Evolutionary conservation across 2,797 vertebrate genomes (phyloP), one percentile per base, ranked within the genome.

Genomic region (Enteromius paludinosus): DNA sequence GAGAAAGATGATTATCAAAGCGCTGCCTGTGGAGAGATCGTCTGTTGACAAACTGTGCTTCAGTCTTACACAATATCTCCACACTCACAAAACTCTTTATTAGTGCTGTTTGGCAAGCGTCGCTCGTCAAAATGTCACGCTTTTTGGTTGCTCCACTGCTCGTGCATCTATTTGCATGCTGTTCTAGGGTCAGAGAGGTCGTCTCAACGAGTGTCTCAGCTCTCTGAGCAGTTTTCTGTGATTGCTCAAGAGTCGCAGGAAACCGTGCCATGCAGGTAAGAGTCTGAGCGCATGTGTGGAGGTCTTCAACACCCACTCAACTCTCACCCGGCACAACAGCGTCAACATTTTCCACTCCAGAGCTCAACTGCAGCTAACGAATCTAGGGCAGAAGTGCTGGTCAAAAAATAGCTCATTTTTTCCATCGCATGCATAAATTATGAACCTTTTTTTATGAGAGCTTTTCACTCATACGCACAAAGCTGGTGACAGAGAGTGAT

Each of bases 301-400:
- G 86, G 86, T 83, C 86, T 87, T 82, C 56, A 76, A 83, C 86
- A 72, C 86, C 84, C 84, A 87, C 86, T 84, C 84, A 87, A 75
- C 84, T 87, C 79, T 87, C 82, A 86, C 62, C 78, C 54, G 30
- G 84, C 83, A 77, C 47, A n/a, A 54, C 4, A 69, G 52, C 56
- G 78, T 66, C 73, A 76, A 79, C 56, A 76, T 84, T 87, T 87
- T 87, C 84, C 86, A 87, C 64, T 71, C 52, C 43, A 35, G 30
- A 66, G 15, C 43, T 62, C 25, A 80, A 76, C 5, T 5, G 17
- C 65, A 84, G 17, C 33, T 5, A 28, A 15, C 9, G 0, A 64
- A 79, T 78, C n/a, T 75, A 84, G 62, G 62, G 43, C 64, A 75
- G 23, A 64, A 56, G 43, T 69, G 52, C 49, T 52, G 78, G 70